Base-by-base conservation (phyloP, 2,797 vertebrate species). In the Sus cebifrons region DNA sequence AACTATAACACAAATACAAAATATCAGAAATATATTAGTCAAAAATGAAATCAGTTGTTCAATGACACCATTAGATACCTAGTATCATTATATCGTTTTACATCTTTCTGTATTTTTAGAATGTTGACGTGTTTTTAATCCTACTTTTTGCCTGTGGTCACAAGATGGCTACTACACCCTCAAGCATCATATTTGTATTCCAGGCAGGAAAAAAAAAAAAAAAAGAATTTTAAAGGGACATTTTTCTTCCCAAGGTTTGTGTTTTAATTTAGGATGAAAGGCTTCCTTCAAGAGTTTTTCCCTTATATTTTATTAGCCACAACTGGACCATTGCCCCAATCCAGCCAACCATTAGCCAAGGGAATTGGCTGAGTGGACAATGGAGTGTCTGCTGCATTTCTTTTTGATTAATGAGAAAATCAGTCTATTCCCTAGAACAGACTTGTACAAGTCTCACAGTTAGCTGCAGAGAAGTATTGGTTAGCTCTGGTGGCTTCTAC, bases 71-170 rank as follows among this genome's bases (percentile, higher is more conserved):
- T 62, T 60, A 78, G 23, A 36, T 56, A 87, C 18, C 58, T 65
- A 49, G 13, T n/a, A 3, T 62, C 16, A 29, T 27, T 74, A 23
- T 3, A 13, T 74, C n/a, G 73, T 87, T 89, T 94, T 65, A 54
- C 12, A 73, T 68, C 58, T 85, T 82, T 96, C 14, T 86, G 0
- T 32, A 25, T 83, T 74, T 96, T 93, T 65, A 93, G 40, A 82
- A 70, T 58, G 7, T 77, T 83, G 14, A 13, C 18, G 44, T 18
- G 21, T 40, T 82, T 84, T 67, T n/a, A 71, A 4, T 82, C 10
- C 20, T 65, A 16, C 10, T n/a, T 21, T 82, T 96, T 89, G 36
- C 78, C 68, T 90, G 3, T 8, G 23, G 77, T 94, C 10, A 36
- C n/a, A 89, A 93, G 32, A 68, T 82, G n/a, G 64, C 77, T 85